These are phyloP conservation scores for Acleris sparsana DNA, from an alignment of 2,888 invertebrate species.

Conservation along the genomic window DNA sequence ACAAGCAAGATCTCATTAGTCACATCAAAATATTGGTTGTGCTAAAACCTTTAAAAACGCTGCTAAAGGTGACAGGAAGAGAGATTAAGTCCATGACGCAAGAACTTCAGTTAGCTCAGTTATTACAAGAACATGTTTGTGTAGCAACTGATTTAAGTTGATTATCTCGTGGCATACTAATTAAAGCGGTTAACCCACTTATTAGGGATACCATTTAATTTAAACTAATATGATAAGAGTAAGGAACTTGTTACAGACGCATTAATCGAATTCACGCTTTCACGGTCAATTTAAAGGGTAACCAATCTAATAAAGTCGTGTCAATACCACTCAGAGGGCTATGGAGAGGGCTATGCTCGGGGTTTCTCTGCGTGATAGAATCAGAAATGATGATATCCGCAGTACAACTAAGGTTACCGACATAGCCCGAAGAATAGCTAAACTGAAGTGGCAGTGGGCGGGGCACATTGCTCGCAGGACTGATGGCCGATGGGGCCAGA, in stretches of 20 bases:
- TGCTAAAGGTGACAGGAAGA: conserved; percentile 1
- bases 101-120: conserved; percentile 1
- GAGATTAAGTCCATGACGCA: conserved; percentile 11
- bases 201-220: conserved; percentile 24
- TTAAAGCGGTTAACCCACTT: conserved; percentile 23
- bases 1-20: background rate
- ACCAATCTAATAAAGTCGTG: too few species aligned
- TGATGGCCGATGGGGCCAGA: too few species aligned
- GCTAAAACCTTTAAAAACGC: conserved; percentile 11
- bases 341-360: too few species aligned
- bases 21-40: conserved; percentile 23
- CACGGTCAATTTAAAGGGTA: conserved; percentile 9
- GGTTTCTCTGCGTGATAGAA: too few species aligned
- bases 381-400: too few species aligned
- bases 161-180: conserved; percentile 25
- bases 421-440: too few species aligned
- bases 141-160: conserved; percentile 26
- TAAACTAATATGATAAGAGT: conserved; percentile 12
- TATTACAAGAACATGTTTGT: conserved; percentile 11
- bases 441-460: too few species aligned
- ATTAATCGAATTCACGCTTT: conserved; percentile 3
- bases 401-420: too few species aligned
- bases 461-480: too few species aligned
- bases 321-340: too few species aligned
- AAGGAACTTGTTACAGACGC: conserved; percentile 12